phyloP scores from a whole-genome alignment of 2,888 invertebrate genomes.

The Tineola bisselliella region DNA sequence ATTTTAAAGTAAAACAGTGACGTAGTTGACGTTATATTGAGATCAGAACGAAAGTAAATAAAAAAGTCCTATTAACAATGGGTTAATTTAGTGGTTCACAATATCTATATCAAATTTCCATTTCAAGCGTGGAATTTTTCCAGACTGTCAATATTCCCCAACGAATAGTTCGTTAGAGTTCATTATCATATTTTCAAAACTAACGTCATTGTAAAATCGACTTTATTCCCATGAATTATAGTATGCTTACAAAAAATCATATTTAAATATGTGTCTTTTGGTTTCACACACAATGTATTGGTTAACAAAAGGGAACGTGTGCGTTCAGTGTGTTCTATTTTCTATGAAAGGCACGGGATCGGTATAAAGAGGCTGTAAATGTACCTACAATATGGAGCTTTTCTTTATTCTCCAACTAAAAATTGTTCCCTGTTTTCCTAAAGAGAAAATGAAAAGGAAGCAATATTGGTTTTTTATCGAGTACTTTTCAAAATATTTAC shows the following conservation, averaged over 20 bases:
- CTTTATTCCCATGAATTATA: background rate
- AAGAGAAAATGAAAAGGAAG: background rate
- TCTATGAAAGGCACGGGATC: conserved; percentile 1
- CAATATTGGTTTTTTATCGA: background rate
- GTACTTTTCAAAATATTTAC: background rate
- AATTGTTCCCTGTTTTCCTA: background rate
- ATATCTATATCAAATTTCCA: background rate
- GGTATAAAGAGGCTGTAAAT: conserved; percentile 7
- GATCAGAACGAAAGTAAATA: background rate
- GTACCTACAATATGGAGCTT: background rate
- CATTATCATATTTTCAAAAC: conserved; percentile 1
- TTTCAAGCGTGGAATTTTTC: background rate
- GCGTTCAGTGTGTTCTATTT: background rate
- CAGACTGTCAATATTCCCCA: conserved; percentile 6
- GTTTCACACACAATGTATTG: background rate
- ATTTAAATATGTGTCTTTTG: background rate
- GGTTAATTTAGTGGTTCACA: background rate
- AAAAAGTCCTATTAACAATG: background rate
- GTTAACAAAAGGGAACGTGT: background rate
- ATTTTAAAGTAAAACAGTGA: too few relatives aligned
- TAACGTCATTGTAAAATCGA: background rate
- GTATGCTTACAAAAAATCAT: background rate
- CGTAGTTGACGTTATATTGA: too few relatives aligned
- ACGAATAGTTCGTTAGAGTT: conserved; percentile 7
- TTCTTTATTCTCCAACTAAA: conserved; percentile 4